A percentile compares a stretch with the other conserved stretches of the same genome.
Conservation (phyloP, 2,888 invertebrate species). For the Brachypalpus laphriformis region DNA sequence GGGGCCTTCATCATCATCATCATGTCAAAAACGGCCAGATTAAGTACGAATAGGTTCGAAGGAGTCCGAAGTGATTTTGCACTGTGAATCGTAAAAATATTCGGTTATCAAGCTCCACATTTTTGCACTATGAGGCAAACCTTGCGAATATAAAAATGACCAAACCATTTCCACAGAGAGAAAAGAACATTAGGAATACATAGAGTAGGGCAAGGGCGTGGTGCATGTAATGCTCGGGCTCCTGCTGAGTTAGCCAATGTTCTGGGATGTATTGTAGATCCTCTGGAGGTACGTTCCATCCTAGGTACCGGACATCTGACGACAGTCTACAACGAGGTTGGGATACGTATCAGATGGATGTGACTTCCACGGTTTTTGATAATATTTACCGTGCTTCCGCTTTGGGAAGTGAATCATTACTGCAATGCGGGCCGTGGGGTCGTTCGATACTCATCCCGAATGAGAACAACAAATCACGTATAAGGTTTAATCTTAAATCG, state of each 20-base stretch:
- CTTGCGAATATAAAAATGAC: slow-evolving; percentile 87
- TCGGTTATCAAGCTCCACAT: background rate
- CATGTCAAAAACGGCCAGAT: slow-evolving; percentile 91
- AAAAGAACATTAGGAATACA: slow-evolving; percentile 88
- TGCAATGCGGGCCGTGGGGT: slow-evolving; percentile 61
- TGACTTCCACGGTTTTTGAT: background rate
- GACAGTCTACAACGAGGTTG: slow-evolving; percentile 66
- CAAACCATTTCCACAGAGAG: slow-evolving; percentile 91
- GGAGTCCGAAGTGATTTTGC: slow-evolving; percentile 83
- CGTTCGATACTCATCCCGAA: slow-evolving; percentile 59
- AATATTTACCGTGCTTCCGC: slow-evolving; percentile 63
- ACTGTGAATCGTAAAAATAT: slow-evolving; percentile 67
- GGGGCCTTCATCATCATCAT: slow-evolving; percentile 94
- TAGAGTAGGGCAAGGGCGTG: slow-evolving; percentile 90
- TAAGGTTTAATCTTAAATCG: slow-evolving; percentile 19
- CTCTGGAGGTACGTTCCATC: slow-evolving; percentile 90
- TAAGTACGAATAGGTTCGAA: slow-evolving; percentile 92
- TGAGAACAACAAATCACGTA: slow-evolving; percentile 23
- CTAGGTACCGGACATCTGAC: slow-evolving; percentile 84
- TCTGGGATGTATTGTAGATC: slow-evolving; percentile 90
- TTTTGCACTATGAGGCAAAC: slow-evolving; percentile 34
- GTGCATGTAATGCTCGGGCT: slow-evolving; percentile 91
- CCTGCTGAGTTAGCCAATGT: slow-evolving; percentile 91
- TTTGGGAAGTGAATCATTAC: slow-evolving; percentile 52
- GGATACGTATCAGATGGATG: background rate